A percentile compares a stretch with the other conserved stretches of the same genome.
Conservation (phyloP, 1,140 invertebrate genomes). For the Philotrypesis tridentata region DNA sequence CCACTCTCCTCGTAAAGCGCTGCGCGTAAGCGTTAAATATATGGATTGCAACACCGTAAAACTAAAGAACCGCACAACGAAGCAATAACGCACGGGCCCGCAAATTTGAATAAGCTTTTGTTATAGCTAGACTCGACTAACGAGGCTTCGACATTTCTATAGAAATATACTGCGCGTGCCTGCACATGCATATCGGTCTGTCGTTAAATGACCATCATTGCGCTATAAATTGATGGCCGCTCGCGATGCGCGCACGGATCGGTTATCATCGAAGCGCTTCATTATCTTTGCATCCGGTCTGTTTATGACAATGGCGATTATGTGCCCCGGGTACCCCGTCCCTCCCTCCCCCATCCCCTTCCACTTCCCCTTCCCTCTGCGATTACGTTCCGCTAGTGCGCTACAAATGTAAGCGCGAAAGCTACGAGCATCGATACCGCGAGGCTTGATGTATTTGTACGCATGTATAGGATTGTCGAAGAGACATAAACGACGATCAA, state of each 20-base stretch:
- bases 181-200: neutral
- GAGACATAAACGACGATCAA: constrained; percentile 16
- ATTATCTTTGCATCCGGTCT: constrained; percentile 39
- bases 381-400: constrained; percentile 13
- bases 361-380: too few relatives aligned
- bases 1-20: too few relatives aligned
- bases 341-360: too few relatives aligned
- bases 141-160: neutral
- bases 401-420: neutral
- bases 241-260: neutral
- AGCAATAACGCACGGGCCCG: neutral
- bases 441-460: constrained; percentile 9
- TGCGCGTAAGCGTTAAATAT: too few relatives aligned
- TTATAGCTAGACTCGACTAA: neutral
- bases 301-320: constrained; percentile 30
- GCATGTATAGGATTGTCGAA: neutral
- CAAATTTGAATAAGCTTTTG: constrained; percentile 2
- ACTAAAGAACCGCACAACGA: neutral
- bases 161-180: neutral
- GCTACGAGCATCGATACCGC: neutral
- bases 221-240: constrained; percentile 21
- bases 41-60: neutral
- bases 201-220: constrained; percentile 22
- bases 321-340: too few relatives aligned
- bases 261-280: constrained; percentile 30